Evolutionary conservation across 2,113 vertebrate genomes (phyloP).

Genomic region (Lonchura striata): DNA sequence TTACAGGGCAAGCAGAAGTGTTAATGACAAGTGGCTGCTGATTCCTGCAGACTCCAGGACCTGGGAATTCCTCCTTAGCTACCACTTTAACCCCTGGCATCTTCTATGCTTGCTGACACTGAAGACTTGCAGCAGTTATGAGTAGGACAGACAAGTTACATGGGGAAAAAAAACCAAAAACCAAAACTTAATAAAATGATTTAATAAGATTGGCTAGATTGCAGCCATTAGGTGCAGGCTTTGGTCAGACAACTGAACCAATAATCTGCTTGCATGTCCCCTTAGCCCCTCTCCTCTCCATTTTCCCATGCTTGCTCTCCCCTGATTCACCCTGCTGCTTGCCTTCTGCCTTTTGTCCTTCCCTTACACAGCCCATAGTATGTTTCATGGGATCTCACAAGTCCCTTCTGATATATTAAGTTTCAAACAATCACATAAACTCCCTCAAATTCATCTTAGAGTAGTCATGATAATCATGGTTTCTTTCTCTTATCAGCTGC

Average conservation of each 20-base stretch:
- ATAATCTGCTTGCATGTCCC: not conserved
- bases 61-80: not conserved
- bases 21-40: not conserved
- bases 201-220: not conserved
- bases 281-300: not conserved
- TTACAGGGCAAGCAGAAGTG: not conserved
- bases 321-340: not conserved
- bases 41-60: not conserved
- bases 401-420: not conserved
- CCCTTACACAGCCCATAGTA: not conserved
- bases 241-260: not conserved
- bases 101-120: not conserved
- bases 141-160: not conserved
- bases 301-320: not conserved
- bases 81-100: not conserved
- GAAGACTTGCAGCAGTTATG: not conserved
- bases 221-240: not conserved
- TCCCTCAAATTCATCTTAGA: not conserved
- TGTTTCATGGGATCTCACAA: not conserved
- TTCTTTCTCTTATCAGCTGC: not conserved
- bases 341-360: not conserved
- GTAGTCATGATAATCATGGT: not conserved
- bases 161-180: not conserved
- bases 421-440: not conserved
- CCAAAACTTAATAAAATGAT: not conserved